These are phyloP conservation scores for Alosa sapidissima DNA, from an alignment of 2,797 vertebrate species.

Conservation along the genomic window DNA sequence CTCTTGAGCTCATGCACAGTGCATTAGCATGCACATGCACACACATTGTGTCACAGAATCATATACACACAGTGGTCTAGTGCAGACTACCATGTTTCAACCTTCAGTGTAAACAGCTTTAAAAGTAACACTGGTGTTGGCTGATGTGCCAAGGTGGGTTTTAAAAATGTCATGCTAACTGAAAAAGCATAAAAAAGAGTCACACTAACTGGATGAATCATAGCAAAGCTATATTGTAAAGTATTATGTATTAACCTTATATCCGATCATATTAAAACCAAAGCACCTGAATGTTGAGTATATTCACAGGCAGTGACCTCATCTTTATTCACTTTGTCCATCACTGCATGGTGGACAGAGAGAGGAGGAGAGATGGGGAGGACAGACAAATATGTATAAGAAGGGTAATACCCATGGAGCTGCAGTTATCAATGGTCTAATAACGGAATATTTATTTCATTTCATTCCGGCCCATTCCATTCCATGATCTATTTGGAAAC, in stretches of 20 bases:
- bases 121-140: slow-evolving; percentile 47
- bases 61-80: not conserved
- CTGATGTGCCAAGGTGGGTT: slow-evolving; percentile 39
- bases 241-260: not conserved
- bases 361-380: not conserved
- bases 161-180: slow-evolving; percentile 43
- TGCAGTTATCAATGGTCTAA: slow-evolving; percentile 56
- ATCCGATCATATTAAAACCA: not conserved
- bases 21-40: not conserved
- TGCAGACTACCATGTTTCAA: not conserved
- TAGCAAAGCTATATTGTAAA: slow-evolving; percentile 17
- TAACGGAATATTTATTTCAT: slow-evolving; percentile 51
- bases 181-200: not conserved
- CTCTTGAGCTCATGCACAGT: not conserved
- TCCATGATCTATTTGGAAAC: not conserved
- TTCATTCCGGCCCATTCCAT: not conserved
- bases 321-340: not conserved
- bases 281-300: slow-evolving; percentile 11
- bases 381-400: slow-evolving; percentile 45
- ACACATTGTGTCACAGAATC: not conserved
- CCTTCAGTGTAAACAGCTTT: slow-evolving; percentile 19
- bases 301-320: not conserved
- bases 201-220: slow-evolving; percentile 35
- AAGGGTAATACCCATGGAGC: not conserved
- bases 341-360: not conserved